Evolutionary conservation across 2,888 invertebrate genomes (phyloP), one percentile per base, ranked within the genome.

Genomic region (Nemoura dubitans): DNA sequence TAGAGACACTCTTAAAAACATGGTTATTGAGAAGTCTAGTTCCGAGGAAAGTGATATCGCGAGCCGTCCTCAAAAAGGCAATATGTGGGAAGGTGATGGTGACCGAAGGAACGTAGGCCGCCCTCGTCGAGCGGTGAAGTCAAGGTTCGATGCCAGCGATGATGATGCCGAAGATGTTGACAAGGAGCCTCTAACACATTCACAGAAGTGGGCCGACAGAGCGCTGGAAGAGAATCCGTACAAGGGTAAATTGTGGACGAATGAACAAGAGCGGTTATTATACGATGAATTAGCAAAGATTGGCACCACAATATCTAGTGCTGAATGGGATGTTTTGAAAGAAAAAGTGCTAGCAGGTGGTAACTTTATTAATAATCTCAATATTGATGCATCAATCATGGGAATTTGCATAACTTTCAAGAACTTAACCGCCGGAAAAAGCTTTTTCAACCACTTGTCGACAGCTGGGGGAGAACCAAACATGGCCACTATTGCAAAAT

Each of bases 371-470:
- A 93, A 91, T 83, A 88, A 91, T 77, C 91, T 92, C 77, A 95
- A 94, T 90, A 91, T 95, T 43, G 95, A 96, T 91, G 93, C 94
- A 59, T 90, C 93, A 0, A 92, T 95, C 76, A 90, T 96, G 76
- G 93, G 93, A 86, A 89, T 92, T 27, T 94, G 95, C 90, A 89
- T 92, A 7, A 89, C 89, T 3, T 89, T 90, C 0, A 91, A 92
- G 42, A 92, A 94, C 78, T 91, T 93, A 84, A 89, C 92, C 82
- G 89, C 92, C 43, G 95, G 94, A 0, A 91, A 93, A 87, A 93
- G 93, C 42, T 96, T 94, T 91, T 91, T 94, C 0, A 90, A 93
- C 6, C 93, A 93, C 92, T 90, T 96, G 59, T 91, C 92, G 88
- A 89, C 89, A 0, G 91, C 91, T 86, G 91, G 93, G 59, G 90